These are phyloP conservation scores for Rhodeus uyekii DNA, from an alignment of 2,797 vertebrate species.

Conservation along the genomic window DNA sequence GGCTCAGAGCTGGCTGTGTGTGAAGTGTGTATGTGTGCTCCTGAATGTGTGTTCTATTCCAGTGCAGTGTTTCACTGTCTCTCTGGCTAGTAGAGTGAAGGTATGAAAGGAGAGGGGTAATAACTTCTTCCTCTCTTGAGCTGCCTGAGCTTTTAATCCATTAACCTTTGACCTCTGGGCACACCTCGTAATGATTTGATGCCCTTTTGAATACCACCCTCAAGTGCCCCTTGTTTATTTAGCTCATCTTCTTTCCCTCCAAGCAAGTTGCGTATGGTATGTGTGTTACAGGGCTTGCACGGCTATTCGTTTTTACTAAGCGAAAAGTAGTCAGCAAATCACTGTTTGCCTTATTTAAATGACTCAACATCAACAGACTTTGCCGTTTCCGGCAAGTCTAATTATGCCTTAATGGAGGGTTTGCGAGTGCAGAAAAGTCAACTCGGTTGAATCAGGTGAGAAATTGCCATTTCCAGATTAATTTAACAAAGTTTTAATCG, in stretches of 20 bases:
- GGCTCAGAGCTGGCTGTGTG: slow-evolving; percentile 29
- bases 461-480: slow-evolving; percentile 14
- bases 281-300: slow-evolving; percentile 30
- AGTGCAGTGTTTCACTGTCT: slow-evolving; percentile 1
- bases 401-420: background rate
- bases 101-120: slow-evolving; percentile 13
- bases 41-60: background rate
- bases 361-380: background rate
- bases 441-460: background rate
- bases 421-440: background rate
- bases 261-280: background rate
- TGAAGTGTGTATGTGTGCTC: background rate
- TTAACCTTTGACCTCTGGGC: slow-evolving; percentile 33
- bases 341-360: slow-evolving; percentile 8
- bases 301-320: background rate
- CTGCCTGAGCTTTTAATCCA: slow-evolving; percentile 42
- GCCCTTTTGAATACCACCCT: slow-evolving; percentile 5
- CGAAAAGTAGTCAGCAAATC: background rate
- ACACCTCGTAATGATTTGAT: slow-evolving; percentile 42
- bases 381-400: slow-evolving; percentile 2
- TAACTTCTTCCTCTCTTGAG: slow-evolving; percentile 25
- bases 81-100: slow-evolving; percentile 11
- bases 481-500: background rate
- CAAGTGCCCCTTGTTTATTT: slow-evolving; percentile 27
- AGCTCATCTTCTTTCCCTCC: slow-evolving; percentile 14